phyloP scores from a whole-genome alignment of 2,797 vertebrate species.

The Gouania willdenowi region DNA sequence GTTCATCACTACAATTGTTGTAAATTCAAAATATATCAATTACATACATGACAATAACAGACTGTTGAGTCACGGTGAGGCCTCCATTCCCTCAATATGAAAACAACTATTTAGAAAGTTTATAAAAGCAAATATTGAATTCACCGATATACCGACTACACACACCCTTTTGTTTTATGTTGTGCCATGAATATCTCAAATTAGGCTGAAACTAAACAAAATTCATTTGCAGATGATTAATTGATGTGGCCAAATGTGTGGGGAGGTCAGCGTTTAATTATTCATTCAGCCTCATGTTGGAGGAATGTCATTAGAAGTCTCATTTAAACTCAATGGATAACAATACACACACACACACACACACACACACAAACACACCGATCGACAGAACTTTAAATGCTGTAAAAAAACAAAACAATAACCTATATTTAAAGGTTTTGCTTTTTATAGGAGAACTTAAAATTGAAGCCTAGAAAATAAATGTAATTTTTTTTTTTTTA shows the following conservation, averaged over 20 bases:
- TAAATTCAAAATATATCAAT: too few relatives aligned
- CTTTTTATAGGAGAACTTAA: too few relatives aligned
- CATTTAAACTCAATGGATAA: slow-evolving; percentile 21
- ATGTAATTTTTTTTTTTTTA: too few relatives aligned
- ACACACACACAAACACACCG: neutral
- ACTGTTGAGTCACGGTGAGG: neutral
- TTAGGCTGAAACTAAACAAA: slow-evolving; percentile 41
- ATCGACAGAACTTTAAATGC: too few relatives aligned
- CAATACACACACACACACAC: slow-evolving; percentile 22
- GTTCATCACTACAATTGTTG: too few relatives aligned
- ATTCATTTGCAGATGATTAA: slow-evolving; percentile 52
- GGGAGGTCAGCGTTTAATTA: slow-evolving; percentile 61
- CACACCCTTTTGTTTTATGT: neutral
- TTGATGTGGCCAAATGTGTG: slow-evolving; percentile 65
- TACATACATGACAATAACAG: too few relatives aligned
- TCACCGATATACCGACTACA: neutral
- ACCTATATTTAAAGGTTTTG: too few relatives aligned
- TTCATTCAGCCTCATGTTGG: slow-evolving; percentile 58
- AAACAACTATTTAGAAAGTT: neutral
- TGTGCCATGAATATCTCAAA: slow-evolving; percentile 27
- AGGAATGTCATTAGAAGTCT: slow-evolving; percentile 60
- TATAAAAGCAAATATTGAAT: neutral
- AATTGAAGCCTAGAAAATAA: too few relatives aligned
- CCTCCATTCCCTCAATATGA: slow-evolving; percentile 2
- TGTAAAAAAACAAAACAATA: too few relatives aligned